phyloP scores from a whole-genome alignment of 23 tunicate species.

The Aplidium turbinatum region DNA sequence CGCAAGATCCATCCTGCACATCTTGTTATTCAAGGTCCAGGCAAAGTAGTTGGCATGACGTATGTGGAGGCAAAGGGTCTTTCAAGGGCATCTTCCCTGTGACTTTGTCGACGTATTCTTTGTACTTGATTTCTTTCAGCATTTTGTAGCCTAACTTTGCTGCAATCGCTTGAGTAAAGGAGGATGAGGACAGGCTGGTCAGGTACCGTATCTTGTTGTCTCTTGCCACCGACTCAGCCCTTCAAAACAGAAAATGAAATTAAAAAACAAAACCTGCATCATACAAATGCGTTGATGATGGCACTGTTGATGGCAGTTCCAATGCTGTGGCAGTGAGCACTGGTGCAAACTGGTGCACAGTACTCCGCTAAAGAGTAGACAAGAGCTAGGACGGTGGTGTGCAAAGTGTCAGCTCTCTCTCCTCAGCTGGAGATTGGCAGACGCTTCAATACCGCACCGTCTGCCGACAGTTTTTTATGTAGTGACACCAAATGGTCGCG shows the following conservation, averaged over 20 bases:
- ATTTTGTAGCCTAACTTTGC: constrained; percentile 9
- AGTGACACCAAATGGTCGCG: too few relatives aligned
- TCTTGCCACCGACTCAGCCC: background rate
- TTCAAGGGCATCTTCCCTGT: background rate
- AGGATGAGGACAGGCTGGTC: background rate
- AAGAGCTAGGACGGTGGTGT: too few relatives aligned
- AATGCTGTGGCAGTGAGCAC: too few relatives aligned
- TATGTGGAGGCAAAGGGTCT: background rate
- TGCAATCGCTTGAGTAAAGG: background rate
- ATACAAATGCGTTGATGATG: too few relatives aligned
- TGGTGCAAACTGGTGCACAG: too few relatives aligned
- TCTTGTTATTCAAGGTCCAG: background rate
- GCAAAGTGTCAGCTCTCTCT: too few relatives aligned
- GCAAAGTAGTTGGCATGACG: background rate
- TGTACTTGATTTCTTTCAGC: constrained; percentile 4
- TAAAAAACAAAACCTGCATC: background rate
- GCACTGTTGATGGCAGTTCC: too few relatives aligned
- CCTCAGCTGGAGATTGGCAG: too few relatives aligned
- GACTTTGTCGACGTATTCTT: constrained; percentile 9
- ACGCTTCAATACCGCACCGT: too few relatives aligned
- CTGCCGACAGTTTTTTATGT: too few relatives aligned
- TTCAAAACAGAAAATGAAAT: background rate
- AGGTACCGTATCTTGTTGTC: constrained; percentile 7
- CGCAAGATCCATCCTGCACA: too few relatives aligned
- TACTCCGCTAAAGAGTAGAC: too few relatives aligned